Evolutionary conservation across 2,888 invertebrate species (phyloP), one percentile per base, ranked within the genome.

Genomic region (Cheilosia pagana): DNA sequence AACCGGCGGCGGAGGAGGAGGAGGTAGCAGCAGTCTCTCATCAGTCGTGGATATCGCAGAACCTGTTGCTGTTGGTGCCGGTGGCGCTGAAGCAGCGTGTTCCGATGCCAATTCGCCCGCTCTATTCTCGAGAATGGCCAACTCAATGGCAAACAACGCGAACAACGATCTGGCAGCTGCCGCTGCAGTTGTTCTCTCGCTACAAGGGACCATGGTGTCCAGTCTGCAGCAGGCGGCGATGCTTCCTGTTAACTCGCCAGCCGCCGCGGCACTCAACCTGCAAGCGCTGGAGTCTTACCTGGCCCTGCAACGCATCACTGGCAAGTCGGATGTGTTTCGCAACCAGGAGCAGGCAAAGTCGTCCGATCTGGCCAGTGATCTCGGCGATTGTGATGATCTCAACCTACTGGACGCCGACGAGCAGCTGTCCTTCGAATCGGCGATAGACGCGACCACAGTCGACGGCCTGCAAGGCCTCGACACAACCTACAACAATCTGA

Each of bases 221-320:
- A 96, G 96, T 10, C 92, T 97, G 87, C 96, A 96, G 90, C 96
- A 96, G 89, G 97, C 96, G 1, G 96, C 96, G 0, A 92, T 97
- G 25, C 91, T 97, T 88, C 96, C 96, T 7, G 95, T 95, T 0
- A 96, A 96, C 88, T 96, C 96, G 2, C 96, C 96, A 4, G 96
- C 96, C 8, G 96, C 96, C 43, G 96, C 96, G 43, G 97, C 97
- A 0, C 93, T 97, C 21, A 96, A 96, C 91, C 93, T 97, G 41
- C 97, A 97, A 92, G 97, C 97, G 31, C 92, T 97, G 82, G 97
- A 97, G 93, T 96, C 96, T 53, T 97, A 97, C 92, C 93, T 97
- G 90, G 95, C 96, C 60, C 92, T 97, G 86, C 97, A 97, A 92
- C 94, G 96, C 87, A 93, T 97, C 67, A 95, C 96, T 60, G 92